Conservation (phyloP, 2,888 invertebrate genomes). For the Torymus texanus region DNA sequence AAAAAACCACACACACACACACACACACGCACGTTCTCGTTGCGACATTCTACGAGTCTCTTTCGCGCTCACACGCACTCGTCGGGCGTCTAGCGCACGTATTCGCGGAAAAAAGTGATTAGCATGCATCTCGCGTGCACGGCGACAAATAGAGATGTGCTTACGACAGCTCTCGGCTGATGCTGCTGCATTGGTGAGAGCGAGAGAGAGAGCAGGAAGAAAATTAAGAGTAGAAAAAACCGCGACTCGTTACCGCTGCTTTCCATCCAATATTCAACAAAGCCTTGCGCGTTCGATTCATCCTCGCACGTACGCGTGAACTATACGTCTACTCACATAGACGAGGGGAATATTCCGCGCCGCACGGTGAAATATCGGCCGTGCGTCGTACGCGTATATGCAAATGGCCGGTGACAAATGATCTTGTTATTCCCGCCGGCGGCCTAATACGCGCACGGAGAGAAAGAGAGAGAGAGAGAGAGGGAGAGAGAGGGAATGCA, state of each 20-base stretch:
- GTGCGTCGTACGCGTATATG: slow-evolving; percentile 65
- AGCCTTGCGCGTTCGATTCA: slow-evolving; percentile 68
- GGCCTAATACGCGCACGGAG: slow-evolving; percentile 14
- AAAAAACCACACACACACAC: neutral
- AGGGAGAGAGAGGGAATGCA: neutral
- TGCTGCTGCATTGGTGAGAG: slow-evolving; percentile 49
- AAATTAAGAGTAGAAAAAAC: slow-evolving; percentile 59
- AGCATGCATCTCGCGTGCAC: slow-evolving; percentile 16
- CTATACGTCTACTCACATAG: too few species aligned
- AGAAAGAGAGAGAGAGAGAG: too few species aligned
- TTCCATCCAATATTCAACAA: slow-evolving; percentile 71
- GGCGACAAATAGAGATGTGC: slow-evolving; percentile 37
- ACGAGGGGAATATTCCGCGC: slow-evolving; percentile 45
- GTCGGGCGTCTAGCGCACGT: slow-evolving; percentile 1
- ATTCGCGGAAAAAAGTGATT: slow-evolving; percentile 33
- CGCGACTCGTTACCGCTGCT: slow-evolving; percentile 62
- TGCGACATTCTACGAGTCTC: slow-evolving; percentile 17
- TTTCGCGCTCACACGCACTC: neutral
- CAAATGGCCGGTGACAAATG: slow-evolving; percentile 73
- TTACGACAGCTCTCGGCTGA: slow-evolving; percentile 31
- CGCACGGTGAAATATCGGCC: slow-evolving; percentile 59
- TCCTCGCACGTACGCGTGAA: slow-evolving; percentile 55
- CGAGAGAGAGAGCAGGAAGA: slow-evolving; percentile 52
- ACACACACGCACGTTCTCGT: neutral
- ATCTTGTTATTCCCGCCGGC: slow-evolving; percentile 70